These are phyloP conservation scores for Orchesellides sinensis DNA, from an alignment of 2,888 invertebrate genomes.

Conservation along the genomic window DNA sequence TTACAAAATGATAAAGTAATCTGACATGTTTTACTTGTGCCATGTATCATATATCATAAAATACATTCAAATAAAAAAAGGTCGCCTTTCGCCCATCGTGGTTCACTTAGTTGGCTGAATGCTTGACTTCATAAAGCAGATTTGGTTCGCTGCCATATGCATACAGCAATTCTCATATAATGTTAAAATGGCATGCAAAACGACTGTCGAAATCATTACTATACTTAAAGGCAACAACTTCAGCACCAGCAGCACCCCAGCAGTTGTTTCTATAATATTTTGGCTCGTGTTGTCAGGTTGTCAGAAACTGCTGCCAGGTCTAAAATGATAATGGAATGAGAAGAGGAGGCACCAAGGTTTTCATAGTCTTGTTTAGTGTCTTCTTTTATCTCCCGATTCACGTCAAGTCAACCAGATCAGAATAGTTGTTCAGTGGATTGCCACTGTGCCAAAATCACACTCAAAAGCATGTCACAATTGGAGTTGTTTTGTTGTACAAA, in stretches of 20 bases:
- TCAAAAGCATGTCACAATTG: too few species aligned
- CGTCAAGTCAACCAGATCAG: too few species aligned
- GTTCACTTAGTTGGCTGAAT: constrained; percentile 36
- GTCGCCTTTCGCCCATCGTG: neutral
- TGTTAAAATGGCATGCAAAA: neutral
- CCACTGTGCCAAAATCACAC: too few species aligned
- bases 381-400: too few species aligned
- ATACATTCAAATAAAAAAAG: neutral
- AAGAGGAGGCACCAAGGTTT: constrained; percentile 32
- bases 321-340: constrained; percentile 36
- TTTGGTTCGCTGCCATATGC: constrained; percentile 48
- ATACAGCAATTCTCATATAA: neutral
- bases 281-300: constrained; percentile 53
- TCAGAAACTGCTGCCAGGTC: constrained; percentile 26
- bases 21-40: constrained; percentile 6
- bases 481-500: too few species aligned
- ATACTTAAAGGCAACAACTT: constrained; percentile 12
- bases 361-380: constrained; percentile 4
- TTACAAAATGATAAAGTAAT: constrained; percentile 25
- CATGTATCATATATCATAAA: neutral
- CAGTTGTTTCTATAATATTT: constrained; percentile 35
- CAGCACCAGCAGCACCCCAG: neutral
- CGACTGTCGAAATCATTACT: too few species aligned
- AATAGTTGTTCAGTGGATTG: too few species aligned
- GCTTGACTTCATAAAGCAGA: constrained; percentile 29